Conservation (phyloP, 2,113 vertebrate species). For the Nicator chloris region DNA sequence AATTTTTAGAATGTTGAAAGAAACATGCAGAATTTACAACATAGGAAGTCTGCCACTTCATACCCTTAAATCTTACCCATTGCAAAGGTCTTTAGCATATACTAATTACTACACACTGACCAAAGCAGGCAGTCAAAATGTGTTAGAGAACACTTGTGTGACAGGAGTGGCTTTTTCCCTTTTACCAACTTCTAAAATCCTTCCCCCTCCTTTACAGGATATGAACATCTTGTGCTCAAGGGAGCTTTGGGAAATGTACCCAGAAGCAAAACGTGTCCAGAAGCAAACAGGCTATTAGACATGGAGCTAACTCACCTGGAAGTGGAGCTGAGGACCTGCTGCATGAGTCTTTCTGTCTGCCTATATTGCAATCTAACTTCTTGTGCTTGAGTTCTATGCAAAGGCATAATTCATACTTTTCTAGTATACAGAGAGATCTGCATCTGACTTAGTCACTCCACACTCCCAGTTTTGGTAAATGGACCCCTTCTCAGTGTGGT, state of each 20-base stretch:
- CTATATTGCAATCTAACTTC: neutral
- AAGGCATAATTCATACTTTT: neutral
- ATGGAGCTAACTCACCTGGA: neutral
- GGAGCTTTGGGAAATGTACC: neutral
- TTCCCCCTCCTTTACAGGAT: neutral
- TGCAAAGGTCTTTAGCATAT: neutral
- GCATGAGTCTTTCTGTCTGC: neutral
- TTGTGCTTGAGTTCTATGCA: neutral
- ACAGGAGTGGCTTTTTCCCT: neutral
- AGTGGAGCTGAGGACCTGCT: neutral
- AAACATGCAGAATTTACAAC: neutral
- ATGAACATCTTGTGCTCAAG: neutral
- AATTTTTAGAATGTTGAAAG: neutral
- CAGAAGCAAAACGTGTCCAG: neutral
- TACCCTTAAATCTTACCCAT: fast-evolving
- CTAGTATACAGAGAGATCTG: neutral
- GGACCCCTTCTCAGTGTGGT: neutral
- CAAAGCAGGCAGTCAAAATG: neutral
- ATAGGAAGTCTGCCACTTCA: neutral
- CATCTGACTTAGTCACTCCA: neutral
- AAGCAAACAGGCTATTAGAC: neutral
- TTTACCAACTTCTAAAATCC: neutral
- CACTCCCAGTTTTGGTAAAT: neutral
- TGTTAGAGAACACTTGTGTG: neutral
- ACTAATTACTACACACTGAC: neutral